Percentiles rank a stretch among this genome's conserved stretches.
phyloP scores from a whole-genome alignment of 2,888 invertebrate species.

The Eilema caniola region DNA sequence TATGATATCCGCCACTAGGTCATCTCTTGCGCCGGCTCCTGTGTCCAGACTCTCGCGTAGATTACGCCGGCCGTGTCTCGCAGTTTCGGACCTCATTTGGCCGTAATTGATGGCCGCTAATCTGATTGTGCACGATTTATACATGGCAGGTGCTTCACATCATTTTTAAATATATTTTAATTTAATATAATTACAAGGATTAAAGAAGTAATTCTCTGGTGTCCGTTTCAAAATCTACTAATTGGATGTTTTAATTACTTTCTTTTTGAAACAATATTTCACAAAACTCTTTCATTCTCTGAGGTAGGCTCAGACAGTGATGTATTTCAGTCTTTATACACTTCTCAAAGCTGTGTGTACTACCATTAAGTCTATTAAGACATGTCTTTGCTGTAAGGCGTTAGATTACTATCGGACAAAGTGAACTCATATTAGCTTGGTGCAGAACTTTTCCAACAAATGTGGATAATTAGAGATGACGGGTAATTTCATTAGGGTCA shows the following conservation, averaged over 20 bases:
- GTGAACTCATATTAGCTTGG: neutral
- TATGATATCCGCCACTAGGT: neutral
- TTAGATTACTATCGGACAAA: too few species aligned
- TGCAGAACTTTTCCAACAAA: neutral
- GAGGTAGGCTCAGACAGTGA: too few species aligned
- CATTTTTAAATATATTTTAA: constrained; percentile 7
- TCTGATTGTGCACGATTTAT: constrained; percentile 44
- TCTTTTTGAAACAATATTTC: too few species aligned
- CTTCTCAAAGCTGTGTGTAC: too few species aligned
- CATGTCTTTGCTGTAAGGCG: too few species aligned
- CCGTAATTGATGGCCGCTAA: constrained; percentile 45
- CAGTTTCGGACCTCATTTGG: constrained; percentile 45
- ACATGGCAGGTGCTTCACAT: constrained; percentile 29
- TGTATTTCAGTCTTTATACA: too few species aligned
- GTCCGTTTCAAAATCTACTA: neutral
- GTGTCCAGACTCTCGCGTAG: constrained; percentile 12
- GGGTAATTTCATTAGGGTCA: too few species aligned
- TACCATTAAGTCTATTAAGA: too few species aligned
- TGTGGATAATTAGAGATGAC: neutral
- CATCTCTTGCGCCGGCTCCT: neutral
- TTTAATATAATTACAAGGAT: neutral
- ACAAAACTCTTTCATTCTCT: too few species aligned
- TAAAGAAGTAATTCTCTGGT: neutral
- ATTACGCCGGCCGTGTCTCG: constrained; percentile 25
- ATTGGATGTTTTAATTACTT: too few species aligned